A percentile compares a stretch with the other conserved stretches of the same genome.
These are phyloP conservation scores for Drosophila mettleri DNA, from an alignment of 2,888 invertebrate species.

Conservation along the genomic window DNA sequence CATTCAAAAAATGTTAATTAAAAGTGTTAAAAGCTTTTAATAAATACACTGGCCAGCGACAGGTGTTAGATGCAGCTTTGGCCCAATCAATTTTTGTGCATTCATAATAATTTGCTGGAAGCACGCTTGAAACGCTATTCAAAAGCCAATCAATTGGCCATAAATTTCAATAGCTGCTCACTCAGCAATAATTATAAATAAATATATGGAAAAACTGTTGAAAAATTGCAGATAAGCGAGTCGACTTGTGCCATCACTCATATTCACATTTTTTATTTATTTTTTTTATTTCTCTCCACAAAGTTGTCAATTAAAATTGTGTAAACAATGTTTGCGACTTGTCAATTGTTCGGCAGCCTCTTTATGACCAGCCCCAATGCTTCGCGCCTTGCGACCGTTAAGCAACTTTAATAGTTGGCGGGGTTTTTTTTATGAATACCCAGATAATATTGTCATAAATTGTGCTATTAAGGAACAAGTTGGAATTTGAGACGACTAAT, in stretches of 20 bases:
- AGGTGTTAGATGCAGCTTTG: conserved; percentile 51
- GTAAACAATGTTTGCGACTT: conserved; percentile 31
- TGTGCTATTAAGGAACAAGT: conserved; percentile 15
- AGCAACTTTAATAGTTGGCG: conserved; percentile 42
- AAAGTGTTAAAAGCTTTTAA: conserved; percentile 70
- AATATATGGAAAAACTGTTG: conserved; percentile 27
- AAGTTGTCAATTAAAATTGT: conserved; percentile 59
- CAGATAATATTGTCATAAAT: conserved; percentile 30
- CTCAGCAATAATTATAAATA: conserved; percentile 34
- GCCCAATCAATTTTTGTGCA: conserved; percentile 27
- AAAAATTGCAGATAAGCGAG: conserved; percentile 60
- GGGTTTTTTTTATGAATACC: conserved; percentile 28
- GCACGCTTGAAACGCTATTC: conserved; percentile 62
- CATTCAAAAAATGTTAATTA: conserved; percentile 49
- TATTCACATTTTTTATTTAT: conserved; percentile 44
- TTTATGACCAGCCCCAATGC: conserved; percentile 57
- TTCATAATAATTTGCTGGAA: conserved; percentile 57
- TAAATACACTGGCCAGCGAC: conserved; percentile 36
- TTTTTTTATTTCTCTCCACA: conserved; percentile 6
- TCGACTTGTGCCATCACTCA: conserved; percentile 74
- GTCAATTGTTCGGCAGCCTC: conserved; percentile 61
- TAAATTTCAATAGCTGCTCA: conserved; percentile 73
- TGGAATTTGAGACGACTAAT: conserved; percentile 28
- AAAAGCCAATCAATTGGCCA: conserved; percentile 76
- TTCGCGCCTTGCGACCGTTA: conserved; percentile 41